Evolutionary conservation across 1,140 invertebrate genomes (phyloP).

Genomic region (Samia ricini): DNA sequence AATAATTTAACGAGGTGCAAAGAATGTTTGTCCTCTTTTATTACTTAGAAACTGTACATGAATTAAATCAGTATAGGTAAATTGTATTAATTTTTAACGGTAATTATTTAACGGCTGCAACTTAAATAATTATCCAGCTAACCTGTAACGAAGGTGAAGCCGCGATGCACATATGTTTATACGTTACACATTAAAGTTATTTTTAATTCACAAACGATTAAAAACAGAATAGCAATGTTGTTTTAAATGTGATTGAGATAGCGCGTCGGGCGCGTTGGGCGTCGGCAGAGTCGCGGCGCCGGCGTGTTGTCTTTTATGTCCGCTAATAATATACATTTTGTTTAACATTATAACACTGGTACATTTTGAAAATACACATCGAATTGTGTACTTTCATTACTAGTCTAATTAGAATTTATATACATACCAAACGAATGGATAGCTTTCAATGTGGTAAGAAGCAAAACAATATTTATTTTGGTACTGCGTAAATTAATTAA

Average conservation of each 20-base stretch:
- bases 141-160: not conserved
- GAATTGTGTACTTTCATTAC: not conserved
- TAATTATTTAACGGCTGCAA: not conserved
- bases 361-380: not conserved
- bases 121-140: not conserved
- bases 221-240: conserved; percentile 16
- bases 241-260: conserved; percentile 17
- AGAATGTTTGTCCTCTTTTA: no score
- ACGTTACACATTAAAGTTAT: conserved; percentile 1
- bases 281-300: conserved; percentile 7
- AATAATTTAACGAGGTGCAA: no score
- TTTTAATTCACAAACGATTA: conserved; percentile 13
- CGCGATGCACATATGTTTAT: not conserved
- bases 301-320: conserved; percentile 22
- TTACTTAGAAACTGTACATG: no score
- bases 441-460: no score
- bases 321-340: conserved; percentile 36
- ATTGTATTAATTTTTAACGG: no score
- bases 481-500: no score
- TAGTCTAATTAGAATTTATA: no score
- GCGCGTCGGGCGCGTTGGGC: not conserved
- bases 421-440: no score
- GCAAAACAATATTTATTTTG: no score
- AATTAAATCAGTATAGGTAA: no score
- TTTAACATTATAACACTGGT: conserved; percentile 16